Evolutionary conservation across 2,888 invertebrate genomes (phyloP), one percentile per base, ranked within the genome.

Genomic region (Agriopis marginaria): DNA sequence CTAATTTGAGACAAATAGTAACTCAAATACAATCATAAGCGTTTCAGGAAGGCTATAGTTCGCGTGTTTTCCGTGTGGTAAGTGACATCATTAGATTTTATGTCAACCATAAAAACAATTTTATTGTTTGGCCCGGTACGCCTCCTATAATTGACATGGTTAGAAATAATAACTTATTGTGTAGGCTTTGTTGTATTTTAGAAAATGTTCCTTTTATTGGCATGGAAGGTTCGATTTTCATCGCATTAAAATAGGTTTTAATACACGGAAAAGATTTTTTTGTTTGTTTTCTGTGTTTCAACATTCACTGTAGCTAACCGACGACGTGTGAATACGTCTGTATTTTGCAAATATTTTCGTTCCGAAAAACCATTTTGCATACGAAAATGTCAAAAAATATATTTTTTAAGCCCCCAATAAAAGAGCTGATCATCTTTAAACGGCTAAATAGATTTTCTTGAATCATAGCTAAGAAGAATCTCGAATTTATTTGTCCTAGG

Each of bases 41-140:
- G 23, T 62, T 44, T 45, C 58, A 45, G 66, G 39, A 53, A 60
- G 42, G 66, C 42, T 17, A 54, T 53, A 23, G 66, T 17, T 66
- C 12, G 66, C 66, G 66, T 66, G 66, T 49, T 42, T 40, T 44
- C 39, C 23, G 53, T 56, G 23, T 66, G n/a, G 49, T 51, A 61
- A 66, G 61, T 67, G 67, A 67, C 62, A 62, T 67, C 62, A 62
- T 67, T 67, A 67, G 40, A 62, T 67, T 67, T 67, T 49, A 67
- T 67, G 45, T 62, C 56, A 61, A 32, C 63, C 63, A 55, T 63
- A 63, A 55, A 63, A 63, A 63, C 59, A 42, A 40, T 60, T 64
- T 63, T 63, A 63, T 54, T 14, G 54, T 54, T 39, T 23, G 60
- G 47, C 42, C n/a, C 51, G 62, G 44, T 62, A 62, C 62, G 32